Evolutionary conservation across 2,888 invertebrate genomes (phyloP).

Genomic region (Caenorhabditis sp.): DNA sequence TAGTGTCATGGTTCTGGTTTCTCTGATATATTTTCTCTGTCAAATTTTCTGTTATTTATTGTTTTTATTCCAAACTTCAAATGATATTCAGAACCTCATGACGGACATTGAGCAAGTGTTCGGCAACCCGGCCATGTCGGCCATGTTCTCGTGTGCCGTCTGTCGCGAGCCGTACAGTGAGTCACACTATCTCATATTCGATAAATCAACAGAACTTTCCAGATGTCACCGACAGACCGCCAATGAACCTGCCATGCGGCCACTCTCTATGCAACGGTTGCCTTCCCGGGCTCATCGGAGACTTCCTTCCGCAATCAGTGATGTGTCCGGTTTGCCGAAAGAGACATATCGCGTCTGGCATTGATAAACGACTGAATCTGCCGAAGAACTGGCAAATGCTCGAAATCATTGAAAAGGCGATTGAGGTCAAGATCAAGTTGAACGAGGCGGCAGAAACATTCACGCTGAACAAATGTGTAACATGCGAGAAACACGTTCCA

Average conservation of each 20-base stretch:
- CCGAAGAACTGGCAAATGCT: conserved; percentile 18
- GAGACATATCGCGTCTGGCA: neutral
- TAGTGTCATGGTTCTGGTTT: too few species aligned
- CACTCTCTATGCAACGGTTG: conserved; percentile 24
- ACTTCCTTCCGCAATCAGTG: neutral
- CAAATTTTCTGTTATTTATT: too few species aligned
- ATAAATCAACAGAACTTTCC: conserved; percentile 8
- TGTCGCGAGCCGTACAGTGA: conserved; percentile 28
- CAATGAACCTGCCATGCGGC: conserved; percentile 17
- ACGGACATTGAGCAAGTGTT: neutral
- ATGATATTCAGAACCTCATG: neutral
- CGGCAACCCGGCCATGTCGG: conserved; percentile 8
- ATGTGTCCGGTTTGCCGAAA: conserved; percentile 38
- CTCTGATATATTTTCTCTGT: too few species aligned
- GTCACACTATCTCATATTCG: neutral
- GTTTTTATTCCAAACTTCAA: too few species aligned
- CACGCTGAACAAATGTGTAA: conserved; percentile 5
- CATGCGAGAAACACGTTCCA: neutral
- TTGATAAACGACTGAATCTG: neutral
- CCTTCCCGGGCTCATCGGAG: neutral
- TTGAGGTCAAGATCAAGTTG: neutral
- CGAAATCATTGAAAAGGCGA: conserved; percentile 12
- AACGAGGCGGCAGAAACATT: neutral
- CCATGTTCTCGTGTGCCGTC: conserved; percentile 22
- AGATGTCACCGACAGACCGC: conserved; percentile 8